phyloP scores from a whole-genome alignment of 2,797 vertebrate genomes.

The Poeciliopsis infans region DNA sequence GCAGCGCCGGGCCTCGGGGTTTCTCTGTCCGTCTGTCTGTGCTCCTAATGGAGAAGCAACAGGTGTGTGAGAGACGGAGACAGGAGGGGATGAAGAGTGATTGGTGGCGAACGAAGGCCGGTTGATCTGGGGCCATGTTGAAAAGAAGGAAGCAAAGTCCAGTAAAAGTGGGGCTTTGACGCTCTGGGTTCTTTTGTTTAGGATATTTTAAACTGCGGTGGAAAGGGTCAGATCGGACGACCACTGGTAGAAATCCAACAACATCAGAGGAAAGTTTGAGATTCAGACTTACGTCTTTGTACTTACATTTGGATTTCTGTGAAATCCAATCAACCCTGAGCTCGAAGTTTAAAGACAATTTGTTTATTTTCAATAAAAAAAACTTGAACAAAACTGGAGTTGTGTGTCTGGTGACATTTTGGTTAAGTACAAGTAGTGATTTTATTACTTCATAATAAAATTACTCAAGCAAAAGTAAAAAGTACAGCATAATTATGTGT shows the following conservation, averaged over 20 bases:
- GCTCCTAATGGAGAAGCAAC: constrained; percentile 60
- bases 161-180: constrained; percentile 39
- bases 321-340: too few species aligned
- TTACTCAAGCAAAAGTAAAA: too few species aligned
- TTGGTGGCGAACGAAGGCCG: constrained; percentile 77
- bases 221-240: constrained; percentile 47
- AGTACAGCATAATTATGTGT: too few species aligned
- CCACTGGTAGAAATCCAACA: constrained; percentile 53
- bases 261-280: constrained; percentile 28
- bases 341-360: too few species aligned
- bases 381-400: too few species aligned
- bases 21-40: constrained; percentile 32
- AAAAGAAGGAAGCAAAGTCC: constrained; percentile 16
- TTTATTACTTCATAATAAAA: too few species aligned
- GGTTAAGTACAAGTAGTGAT: too few species aligned
- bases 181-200: constrained; percentile 47
- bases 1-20: constrained; percentile 49
- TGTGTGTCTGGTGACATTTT: too few species aligned
- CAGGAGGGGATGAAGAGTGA: constrained; percentile 67
- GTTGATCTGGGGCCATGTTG: constrained; percentile 57
- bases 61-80: constrained; percentile 25
- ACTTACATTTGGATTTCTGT: too few species aligned
- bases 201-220: constrained; percentile 31
- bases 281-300: constrained; percentile 6
- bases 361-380: too few species aligned